Evolutionary conservation across 2,888 invertebrate genomes (phyloP), one percentile per base, ranked within the genome.

Genomic region (Rosalia funebris): DNA sequence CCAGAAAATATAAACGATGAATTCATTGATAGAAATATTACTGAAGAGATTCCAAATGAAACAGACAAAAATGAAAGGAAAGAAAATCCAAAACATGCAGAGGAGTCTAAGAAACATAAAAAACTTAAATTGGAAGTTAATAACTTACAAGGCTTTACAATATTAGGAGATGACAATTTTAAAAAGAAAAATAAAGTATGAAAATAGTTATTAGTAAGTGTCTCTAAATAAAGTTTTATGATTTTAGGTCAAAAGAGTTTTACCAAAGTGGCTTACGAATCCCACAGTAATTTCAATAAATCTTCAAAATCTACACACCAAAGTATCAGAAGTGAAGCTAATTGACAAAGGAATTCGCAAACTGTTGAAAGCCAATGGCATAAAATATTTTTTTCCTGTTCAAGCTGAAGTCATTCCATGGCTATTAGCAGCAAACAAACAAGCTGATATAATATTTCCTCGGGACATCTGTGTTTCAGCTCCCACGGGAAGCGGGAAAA

Each of bases 401-500:
- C 95, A 95, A 83, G 86, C 86, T 44, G 84, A 86, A 76, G 88
- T 93, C 0, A 87, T 95, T 65, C 91, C 92, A 2, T 93, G 90
- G 85, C 83, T 95, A 47, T 77, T 93, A 25, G 81, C 87, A 71
- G 86, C 87, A 63, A 85, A 89, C 67, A 78, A 83, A 64, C 82
- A 87, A 67, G 84, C 88, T 57, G 77, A 83, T 72, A 83, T 85
- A 19, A 84, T 90, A 71, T 88, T 92, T 82, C 92, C 95, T 0
- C 87, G 91, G 69, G 98, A 99, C 80, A 85, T 97, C 50, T 98
- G 98, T 82, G 94, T 99, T 19, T 96, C 96, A 37, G 96, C 98
- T 12, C 97, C 98, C 0, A 98, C 98, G 1, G 98, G 97, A 12
- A 97, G 96, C 84, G 98, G 98, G 14, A 98, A 98, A 84, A 98